Conservation (phyloP, 2,888 invertebrate species). For the Sinohyriopsis cumingii region DNA sequence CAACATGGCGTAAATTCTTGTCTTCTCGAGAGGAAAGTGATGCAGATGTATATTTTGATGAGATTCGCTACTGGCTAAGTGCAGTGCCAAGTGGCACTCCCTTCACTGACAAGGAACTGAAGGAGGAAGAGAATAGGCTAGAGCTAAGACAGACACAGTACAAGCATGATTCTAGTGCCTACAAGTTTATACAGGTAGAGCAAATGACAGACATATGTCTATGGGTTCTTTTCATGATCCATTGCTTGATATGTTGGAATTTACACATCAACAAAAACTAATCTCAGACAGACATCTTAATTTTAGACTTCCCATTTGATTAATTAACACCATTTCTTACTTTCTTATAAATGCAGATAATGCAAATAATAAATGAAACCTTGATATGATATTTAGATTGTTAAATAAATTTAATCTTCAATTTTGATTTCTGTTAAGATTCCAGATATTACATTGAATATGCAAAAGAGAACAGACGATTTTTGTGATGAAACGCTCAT, state of each 20-base stretch:
- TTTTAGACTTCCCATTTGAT: too few relatives aligned
- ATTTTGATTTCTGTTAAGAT: too few relatives aligned
- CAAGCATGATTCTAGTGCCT: slow-evolving; percentile 25
- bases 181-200: slow-evolving; percentile 32
- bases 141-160: slow-evolving; percentile 31
- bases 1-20: slow-evolving; percentile 60
- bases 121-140: slow-evolving; percentile 45
- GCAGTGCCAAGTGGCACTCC: slow-evolving; percentile 44
- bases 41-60: slow-evolving; percentile 62
- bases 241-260: background rate
- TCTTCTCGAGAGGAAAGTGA: slow-evolving; percentile 42
- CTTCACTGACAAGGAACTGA: slow-evolving; percentile 42
- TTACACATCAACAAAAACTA: too few relatives aligned
- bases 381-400: too few relatives aligned
- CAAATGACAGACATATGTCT: background rate
- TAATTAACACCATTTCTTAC: too few relatives aligned
- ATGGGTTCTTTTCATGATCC: background rate
- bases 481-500: too few relatives aligned
- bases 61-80: slow-evolving; percentile 61
- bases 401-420: too few relatives aligned
- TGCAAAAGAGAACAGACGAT: too few relatives aligned
- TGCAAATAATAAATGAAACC: too few relatives aligned
- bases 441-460: too few relatives aligned
- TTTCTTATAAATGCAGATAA: too few relatives aligned
- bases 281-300: too few relatives aligned